Evolutionary conservation across 2,888 invertebrate genomes (phyloP).

Genomic region (Caenorhabditis drosophilae): DNA sequence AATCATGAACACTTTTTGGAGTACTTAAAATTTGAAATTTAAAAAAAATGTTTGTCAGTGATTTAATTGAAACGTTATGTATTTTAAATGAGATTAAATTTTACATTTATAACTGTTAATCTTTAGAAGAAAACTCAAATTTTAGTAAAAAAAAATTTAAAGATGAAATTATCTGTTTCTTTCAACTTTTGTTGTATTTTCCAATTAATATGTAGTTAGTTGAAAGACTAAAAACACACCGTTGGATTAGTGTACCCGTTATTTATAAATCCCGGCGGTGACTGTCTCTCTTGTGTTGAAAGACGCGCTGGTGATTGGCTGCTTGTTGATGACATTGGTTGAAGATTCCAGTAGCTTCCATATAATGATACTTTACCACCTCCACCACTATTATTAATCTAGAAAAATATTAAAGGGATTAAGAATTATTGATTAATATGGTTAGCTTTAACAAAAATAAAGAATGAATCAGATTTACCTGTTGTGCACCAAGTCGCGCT

Average conservation of each 20-base stretch:
- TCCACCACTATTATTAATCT: too few species aligned
- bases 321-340: conserved; percentile 19
- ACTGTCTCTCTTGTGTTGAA: conserved; percentile 38
- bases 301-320: conserved; percentile 34
- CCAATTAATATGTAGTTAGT: not conserved
- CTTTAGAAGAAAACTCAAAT: too few species aligned
- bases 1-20: not conserved
- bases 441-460: too few species aligned
- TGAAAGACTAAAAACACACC: conserved; percentile 15
- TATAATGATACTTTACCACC: conserved; percentile 65
- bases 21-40: not conserved
- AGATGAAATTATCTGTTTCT: too few species aligned
- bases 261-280: conserved; percentile 43
- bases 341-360: conserved; percentile 68
- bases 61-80: too few species aligned
- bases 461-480: conserved; percentile 23
- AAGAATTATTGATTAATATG: too few species aligned
- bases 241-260: conserved; percentile 44
- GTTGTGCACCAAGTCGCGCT: conserved; percentile 53
- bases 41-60: too few species aligned
- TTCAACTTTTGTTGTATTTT: too few species aligned
- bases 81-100: too few species aligned
- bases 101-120: too few species aligned
- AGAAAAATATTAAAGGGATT: too few species aligned
- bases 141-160: too few species aligned